phyloP scores from a whole-genome alignment of 2,797 vertebrate genomes.

The Cuculus canorus region DNA sequence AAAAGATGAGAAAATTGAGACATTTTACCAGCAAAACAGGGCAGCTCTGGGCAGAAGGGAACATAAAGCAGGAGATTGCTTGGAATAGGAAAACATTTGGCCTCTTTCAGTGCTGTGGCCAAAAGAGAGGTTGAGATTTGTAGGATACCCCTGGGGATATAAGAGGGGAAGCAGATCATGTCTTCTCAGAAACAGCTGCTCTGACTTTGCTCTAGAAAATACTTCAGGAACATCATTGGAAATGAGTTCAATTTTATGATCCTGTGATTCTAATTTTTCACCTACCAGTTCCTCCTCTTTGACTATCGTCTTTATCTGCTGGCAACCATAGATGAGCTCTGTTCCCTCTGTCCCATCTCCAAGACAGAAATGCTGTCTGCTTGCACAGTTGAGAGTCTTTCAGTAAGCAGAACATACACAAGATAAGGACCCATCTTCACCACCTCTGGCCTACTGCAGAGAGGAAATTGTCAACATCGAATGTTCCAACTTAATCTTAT shows the following conservation, averaged over 20 bases:
- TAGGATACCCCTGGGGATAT: not conserved
- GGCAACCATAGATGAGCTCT: not conserved
- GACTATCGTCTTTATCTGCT: not conserved
- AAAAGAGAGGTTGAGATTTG: not conserved
- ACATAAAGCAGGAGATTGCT: not conserved
- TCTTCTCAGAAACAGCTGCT: not conserved
- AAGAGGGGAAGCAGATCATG: not conserved
- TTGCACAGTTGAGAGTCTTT: not conserved
- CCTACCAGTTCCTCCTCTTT: not conserved
- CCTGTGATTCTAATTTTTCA: not conserved
- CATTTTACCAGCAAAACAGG: not conserved
- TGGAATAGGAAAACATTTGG: not conserved
- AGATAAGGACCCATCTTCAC: not conserved
- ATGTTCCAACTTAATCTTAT: not conserved
- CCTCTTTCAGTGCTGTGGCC: not conserved
- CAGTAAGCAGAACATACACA: not conserved
- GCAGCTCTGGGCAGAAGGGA: not conserved
- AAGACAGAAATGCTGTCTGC: not conserved
- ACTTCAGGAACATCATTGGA: not conserved
- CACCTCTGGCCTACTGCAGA: not conserved
- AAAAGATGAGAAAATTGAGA: not conserved
- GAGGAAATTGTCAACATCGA: rapidly evolving
- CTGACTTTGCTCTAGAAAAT: not conserved
- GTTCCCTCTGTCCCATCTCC: not conserved
- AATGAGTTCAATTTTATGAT: not conserved